Percentiles rank a stretch among this genome's conserved stretches.
phyloP scores from a whole-genome alignment of 2,113 vertebrate species.

The Perccottus glenii region DNA sequence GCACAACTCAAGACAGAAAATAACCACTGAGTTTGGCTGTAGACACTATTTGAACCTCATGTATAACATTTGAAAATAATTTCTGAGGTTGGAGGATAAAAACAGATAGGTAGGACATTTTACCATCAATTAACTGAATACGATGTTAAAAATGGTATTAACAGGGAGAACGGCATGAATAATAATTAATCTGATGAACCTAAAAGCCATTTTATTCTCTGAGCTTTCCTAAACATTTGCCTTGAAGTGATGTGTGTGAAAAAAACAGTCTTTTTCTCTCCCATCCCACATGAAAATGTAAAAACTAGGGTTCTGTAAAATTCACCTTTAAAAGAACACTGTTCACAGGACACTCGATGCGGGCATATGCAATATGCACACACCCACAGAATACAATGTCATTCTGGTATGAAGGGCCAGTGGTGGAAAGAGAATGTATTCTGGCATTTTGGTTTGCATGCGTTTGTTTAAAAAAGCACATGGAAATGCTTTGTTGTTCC shows the following conservation, averaged over 20 bases:
- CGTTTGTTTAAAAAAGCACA: constrained; percentile 63
- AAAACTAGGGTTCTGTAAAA: constrained; percentile 62
- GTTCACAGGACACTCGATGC: constrained; percentile 85
- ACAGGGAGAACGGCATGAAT: constrained; percentile 52
- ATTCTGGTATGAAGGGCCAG: constrained; percentile 62
- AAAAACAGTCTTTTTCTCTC: constrained; percentile 74
- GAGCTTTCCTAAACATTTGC: constrained; percentile 30
- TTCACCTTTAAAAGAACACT: constrained; percentile 82
- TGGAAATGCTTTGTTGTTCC: constrained; percentile 18
- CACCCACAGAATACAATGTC: constrained; percentile 78
- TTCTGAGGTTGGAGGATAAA: constrained; percentile 80
- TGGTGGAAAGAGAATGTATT: constrained; percentile 67
- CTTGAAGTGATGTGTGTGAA: background rate
- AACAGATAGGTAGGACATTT: constrained; percentile 65
- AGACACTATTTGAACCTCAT: constrained; percentile 58
- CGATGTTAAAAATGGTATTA: constrained; percentile 46
- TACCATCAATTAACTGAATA: constrained; percentile 61
- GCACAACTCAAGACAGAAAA: constrained; percentile 71
- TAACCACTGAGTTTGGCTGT: constrained; percentile 74
- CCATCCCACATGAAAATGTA: constrained; percentile 82
- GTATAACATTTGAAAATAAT: constrained; percentile 72
- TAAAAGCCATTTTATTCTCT: constrained; percentile 21
- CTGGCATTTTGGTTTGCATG: constrained; percentile 82
- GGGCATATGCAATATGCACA: constrained; percentile 87
- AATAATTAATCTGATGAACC: constrained; percentile 75